Evolutionary conservation across 1,140 invertebrate genomes (phyloP), one percentile per base, ranked within the genome.

Genomic region (Saxidomus purpurata): DNA sequence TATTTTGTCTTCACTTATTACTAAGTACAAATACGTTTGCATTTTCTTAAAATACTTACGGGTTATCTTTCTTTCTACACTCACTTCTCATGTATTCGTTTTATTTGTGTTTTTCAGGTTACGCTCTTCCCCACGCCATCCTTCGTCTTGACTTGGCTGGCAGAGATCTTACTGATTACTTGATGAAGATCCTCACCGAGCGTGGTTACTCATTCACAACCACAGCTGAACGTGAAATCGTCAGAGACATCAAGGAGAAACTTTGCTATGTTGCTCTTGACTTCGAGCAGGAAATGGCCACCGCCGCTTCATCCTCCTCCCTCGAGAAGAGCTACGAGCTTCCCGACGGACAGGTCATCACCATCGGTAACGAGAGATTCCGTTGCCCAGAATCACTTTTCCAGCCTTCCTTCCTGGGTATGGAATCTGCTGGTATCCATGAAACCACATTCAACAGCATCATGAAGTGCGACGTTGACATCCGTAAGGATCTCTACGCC

Each of bases 171-270:
- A 99, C 98, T 98, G 97, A 94, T 97, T 99, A 98, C 96, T 97
- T 98, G 93, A 98, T 98, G 98, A 98, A 98, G 96, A 99, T 99
- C 97, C 97, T 99, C 92, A 99, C 98, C 92, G 98, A 99, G 97
- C 97, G 98, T 96, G 98, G 98, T 93, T 99, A 99, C 97, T 98
- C 98, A 36, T 99, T 99, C 97, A 99, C 98, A 94, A 99, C 98
- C 96, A 99, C 94, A 52, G 98, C 98, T 96, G 98, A 99, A 96
- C 97, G 98, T 96, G 98, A 99, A 97, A 99, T 99, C 94, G 98
- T 99, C 96, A 97, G 98, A 95, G 98, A 99, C 96, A 98, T 99
- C 97, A 99, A 95, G 90, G 94, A 94, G 95, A 98, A 98, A 96
- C 96, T 98, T 76, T 98, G 98, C 97, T 98, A 98, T 95, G 98